A percentile compares a stretch with the other conserved stretches of the same genome.
Conservation (phyloP, 2,113 vertebrate species). For the Elachura formosa region DNA sequence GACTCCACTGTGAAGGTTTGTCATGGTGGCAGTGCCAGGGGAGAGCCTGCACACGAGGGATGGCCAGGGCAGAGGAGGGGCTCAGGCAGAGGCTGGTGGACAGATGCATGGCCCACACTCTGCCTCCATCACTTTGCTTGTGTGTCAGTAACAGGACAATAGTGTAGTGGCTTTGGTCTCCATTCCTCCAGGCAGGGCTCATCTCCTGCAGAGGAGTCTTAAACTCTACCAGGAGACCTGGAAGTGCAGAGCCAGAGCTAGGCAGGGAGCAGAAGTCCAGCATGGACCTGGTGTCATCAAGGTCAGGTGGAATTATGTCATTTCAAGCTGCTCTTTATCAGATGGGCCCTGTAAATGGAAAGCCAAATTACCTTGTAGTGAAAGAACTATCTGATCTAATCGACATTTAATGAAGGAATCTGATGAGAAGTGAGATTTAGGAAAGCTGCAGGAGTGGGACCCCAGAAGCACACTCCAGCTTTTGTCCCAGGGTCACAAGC, state of each 20-base stretch:
- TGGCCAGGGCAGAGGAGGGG: not conserved
- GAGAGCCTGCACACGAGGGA: not conserved
- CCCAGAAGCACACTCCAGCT: not conserved
- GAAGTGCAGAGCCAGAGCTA: not conserved
- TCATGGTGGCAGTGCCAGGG: not conserved
- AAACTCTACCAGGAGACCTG: not conserved
- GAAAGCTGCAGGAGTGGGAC: not conserved
- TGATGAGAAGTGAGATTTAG: not conserved
- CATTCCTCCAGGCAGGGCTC: not conserved
- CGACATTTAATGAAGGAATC: constrained; percentile 7
- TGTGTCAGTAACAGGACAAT: not conserved
- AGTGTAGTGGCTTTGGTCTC: not conserved
- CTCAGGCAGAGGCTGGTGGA: not conserved
- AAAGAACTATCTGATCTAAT: constrained; percentile 46
- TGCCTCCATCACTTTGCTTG: not conserved
- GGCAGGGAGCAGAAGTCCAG: not conserved
- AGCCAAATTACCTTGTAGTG: constrained; percentile 27
- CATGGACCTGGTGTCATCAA: not conserved
- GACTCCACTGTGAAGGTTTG: not conserved
- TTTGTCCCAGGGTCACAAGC: rapidly evolving
- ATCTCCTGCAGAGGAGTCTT: not conserved
- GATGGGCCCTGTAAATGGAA: constrained; percentile 29
- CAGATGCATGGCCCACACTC: not conserved
- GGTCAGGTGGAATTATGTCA: not conserved
- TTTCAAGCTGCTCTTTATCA: constrained; percentile 28